Base-by-base conservation (phyloP, 1,140 invertebrate species). In the Colletes gigas region DNA sequence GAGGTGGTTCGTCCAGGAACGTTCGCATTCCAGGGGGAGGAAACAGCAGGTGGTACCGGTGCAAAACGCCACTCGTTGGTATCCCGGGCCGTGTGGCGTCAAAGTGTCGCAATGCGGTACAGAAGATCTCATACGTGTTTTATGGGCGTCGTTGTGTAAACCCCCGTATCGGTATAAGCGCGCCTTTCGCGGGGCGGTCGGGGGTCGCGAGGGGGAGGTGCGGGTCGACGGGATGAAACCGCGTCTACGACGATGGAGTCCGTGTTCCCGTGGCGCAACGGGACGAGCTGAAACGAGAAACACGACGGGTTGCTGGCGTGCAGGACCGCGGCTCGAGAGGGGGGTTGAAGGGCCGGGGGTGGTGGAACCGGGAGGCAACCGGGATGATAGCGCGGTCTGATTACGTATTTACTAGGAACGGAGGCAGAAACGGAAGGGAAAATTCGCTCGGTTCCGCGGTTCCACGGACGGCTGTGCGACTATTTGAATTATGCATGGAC, bases 401-500 rank as follows among this genome's bases (percentile, higher is more conserved):
- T 93, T 93, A 93, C 91, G 92, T 93, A 93, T 93, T 93, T 93
- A 93, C 91, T 88, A 90, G 89, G 86, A 93, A 89, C 83, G 89
- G 89, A 85, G 88, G 91, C 86, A 88, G 88, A 90, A 89, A 90
- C 90, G 91, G 92, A 92, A 92, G 90, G 93, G 92, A 92, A 92
- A 92, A 93, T 93, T 92, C 91, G 88, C 89, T 86, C 84, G 85
- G 85, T 87, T 87, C 85, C 84, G 85, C 82, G 85, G 84, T 78
- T 83, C 85, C 85, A 88, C 87, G 88, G 90, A 91, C 89, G 88
- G 84, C 90, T 92, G 86, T 91, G 92, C 90, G 92, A 93, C 92
- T 90, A 87, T 91, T 91, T 93, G 92, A 93, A 93, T 93, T 93
- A 93, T 93, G 92, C 92, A 93, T 93, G 92, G 92, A 92, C 92